Conservation (phyloP, 2,888 invertebrate species). For the Lutraria lutraria region DNA sequence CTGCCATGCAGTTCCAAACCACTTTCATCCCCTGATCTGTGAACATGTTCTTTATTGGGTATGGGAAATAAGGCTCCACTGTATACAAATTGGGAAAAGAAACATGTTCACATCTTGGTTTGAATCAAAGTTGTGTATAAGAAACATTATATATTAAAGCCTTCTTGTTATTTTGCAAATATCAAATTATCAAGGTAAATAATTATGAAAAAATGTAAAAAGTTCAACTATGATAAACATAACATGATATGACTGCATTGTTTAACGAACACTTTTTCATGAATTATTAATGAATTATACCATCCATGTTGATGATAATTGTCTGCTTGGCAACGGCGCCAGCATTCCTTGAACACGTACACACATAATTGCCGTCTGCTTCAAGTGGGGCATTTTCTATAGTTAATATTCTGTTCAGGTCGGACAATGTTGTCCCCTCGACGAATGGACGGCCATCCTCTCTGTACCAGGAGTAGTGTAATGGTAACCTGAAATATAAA, state of each 20-base stretch:
- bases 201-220: too few relatives aligned
- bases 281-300: slow-evolving; percentile 15
- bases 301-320: slow-evolving; percentile 45
- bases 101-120: not conserved
- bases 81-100: slow-evolving; percentile 15
- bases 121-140: too few relatives aligned
- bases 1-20: slow-evolving; percentile 65
- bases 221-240: too few relatives aligned
- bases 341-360: slow-evolving; percentile 32
- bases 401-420: slow-evolving; percentile 51
- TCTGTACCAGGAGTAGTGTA: slow-evolving; percentile 57
- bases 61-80: slow-evolving; percentile 64
- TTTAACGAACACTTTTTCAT: too few relatives aligned
- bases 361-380: slow-evolving; percentile 65
- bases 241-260: too few relatives aligned
- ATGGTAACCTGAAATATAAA: slow-evolving; percentile 50
- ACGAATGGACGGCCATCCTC: slow-evolving; percentile 54
- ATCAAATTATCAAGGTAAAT: too few relatives aligned
- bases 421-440: slow-evolving; percentile 47
- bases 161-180: too few relatives aligned
- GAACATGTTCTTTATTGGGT: slow-evolving; percentile 51
- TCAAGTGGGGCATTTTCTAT: slow-evolving; percentile 56
- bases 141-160: too few relatives aligned
- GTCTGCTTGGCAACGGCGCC: slow-evolving; percentile 26
- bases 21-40: slow-evolving; percentile 60